Base-by-base conservation (phyloP, 2,113 vertebrate species). In the Meles meles region DNA sequence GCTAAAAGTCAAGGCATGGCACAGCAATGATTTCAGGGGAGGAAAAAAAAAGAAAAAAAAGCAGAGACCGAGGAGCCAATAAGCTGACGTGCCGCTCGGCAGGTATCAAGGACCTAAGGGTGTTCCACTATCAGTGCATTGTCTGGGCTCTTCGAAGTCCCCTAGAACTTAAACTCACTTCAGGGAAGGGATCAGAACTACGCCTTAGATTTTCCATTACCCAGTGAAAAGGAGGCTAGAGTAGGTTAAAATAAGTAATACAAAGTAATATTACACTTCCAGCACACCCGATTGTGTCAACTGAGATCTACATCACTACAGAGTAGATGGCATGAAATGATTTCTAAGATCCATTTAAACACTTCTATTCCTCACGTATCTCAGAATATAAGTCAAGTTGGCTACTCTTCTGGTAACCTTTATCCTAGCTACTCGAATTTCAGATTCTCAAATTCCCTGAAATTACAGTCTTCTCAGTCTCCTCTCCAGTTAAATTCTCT, bases 371-470 rank as follows among this genome's bases (percentile, higher is more conserved):
- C 57, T 34, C 15, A 63, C 4, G 61, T 6, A 37, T 91, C 55
- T 67, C 39, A 80, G 49, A n/a, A 87, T 59, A 21, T 18, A 65
- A 83, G 72, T 63, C 17, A 76, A 47, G 11, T 25, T 81, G 52
- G 10, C 34, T 4, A 3, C 29, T 74, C 25, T 71, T 85, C 94
- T 76, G 57, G 74, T 81, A 76, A 15, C 57, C 42, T 93, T 76
- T 86, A 74, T 74, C 10, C 44, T 65, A 65, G 15, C 59, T 87
- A 79, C 18, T 90, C 27, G 47, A 88, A 52, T 4, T 85, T 88
- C 39, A 84, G 5, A 82, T 92, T 94, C 20, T 96, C 83, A 88
- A 88, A 80, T 96, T 59, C 39, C 59, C 44, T 88, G 27, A 90
- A 90, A 93, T 87, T 61, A 94, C 42, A 52, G 25, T 77, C n/a